These are phyloP conservation scores for Cyanocitta stelleri DNA, from an alignment of 2,113 vertebrate genomes.

Conservation along the genomic window DNA sequence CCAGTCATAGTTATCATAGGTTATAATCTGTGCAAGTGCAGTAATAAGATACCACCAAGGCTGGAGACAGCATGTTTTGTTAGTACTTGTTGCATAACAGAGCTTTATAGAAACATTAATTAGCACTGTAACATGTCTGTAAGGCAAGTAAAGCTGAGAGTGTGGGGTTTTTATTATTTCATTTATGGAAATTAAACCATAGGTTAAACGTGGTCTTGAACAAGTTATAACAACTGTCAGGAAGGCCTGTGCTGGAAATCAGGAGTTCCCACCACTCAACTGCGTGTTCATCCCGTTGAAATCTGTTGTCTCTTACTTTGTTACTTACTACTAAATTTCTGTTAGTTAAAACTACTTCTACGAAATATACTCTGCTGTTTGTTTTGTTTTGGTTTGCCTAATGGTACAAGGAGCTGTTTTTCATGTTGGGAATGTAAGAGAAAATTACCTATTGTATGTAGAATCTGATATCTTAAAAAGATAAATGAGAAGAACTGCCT, in stretches of 20 bases:
- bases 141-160: slow-evolving; percentile 19
- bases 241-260: neutral
- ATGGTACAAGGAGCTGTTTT: neutral
- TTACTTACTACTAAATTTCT: neutral
- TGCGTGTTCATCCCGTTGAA: neutral
- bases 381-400: neutral
- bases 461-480: neutral
- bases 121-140: neutral
- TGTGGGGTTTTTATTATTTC: neutral
- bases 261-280: neutral
- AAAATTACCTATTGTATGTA: neutral
- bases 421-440: neutral
- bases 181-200: neutral
- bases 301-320: neutral
- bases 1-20: neutral
- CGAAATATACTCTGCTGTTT: neutral
- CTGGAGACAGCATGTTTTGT: slow-evolving; percentile 7
- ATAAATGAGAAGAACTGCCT: neutral
- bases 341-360: neutral
- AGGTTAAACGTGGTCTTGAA: neutral
- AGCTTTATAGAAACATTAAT: neutral
- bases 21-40: slow-evolving; percentile 1
- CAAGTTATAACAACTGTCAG: neutral
- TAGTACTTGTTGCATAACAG: slow-evolving; percentile 27
- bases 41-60: neutral